Conservation (phyloP, 2,113 vertebrate species). For the Herpailurus yagouaroundi region DNA sequence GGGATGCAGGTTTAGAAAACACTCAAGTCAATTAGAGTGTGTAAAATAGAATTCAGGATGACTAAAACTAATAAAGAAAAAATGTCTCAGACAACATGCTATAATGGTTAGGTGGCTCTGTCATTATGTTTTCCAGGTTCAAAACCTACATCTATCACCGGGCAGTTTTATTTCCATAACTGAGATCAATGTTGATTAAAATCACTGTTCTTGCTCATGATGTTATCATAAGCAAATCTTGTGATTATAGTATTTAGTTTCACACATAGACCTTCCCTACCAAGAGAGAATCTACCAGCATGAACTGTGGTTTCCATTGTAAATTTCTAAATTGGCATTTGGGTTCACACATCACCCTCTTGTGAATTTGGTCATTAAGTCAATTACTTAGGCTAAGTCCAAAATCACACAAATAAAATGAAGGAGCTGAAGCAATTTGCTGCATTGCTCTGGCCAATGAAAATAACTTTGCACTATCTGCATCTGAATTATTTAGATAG, state of each 20-base stretch:
- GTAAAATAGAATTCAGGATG: constrained; percentile 40
- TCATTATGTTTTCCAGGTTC: background rate
- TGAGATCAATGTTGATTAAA: background rate
- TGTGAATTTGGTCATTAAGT: constrained; percentile 30
- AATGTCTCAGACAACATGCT: background rate
- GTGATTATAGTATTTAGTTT: background rate
- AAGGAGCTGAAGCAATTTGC: constrained; percentile 34
- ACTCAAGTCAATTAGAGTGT: background rate
- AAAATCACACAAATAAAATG: constrained; percentile 7
- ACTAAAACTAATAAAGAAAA: background rate
- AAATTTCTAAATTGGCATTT: background rate
- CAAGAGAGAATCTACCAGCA: constrained; percentile 6
- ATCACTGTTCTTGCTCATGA: background rate
- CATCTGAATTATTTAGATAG: constrained; percentile 59
- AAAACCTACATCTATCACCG: background rate
- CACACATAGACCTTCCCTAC: background rate
- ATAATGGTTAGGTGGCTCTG: background rate
- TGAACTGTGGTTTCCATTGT: background rate
- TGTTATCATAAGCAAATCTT: background rate
- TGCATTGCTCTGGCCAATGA: background rate
- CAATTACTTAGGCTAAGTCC: background rate
- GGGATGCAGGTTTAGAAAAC: background rate
- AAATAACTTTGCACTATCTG: background rate
- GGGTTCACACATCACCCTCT: background rate
- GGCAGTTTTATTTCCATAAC: background rate